These are phyloP conservation scores for Albula glossodonta DNA, from an alignment of 2,113 vertebrate genomes.

Conservation along the genomic window DNA sequence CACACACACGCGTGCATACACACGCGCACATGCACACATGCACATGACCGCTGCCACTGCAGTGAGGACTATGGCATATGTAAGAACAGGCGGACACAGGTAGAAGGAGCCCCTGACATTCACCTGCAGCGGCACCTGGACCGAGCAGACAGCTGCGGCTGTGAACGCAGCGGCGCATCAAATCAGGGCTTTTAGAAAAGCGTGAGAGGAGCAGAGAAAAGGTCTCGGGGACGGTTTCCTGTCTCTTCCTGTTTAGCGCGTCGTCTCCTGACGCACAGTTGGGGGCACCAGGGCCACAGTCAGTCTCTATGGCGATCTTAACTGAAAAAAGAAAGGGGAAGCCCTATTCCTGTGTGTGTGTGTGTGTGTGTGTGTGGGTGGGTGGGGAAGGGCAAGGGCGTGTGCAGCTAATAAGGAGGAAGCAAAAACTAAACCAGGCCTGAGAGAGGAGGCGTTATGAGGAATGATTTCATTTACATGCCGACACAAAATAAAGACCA, in stretches of 20 bases:
- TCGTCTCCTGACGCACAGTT: not conserved
- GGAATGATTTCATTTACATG: not conserved
- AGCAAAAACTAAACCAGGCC: not conserved
- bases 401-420: not conserved
- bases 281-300: not conserved
- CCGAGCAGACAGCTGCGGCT: not conserved
- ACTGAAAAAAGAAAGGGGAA: not conserved
- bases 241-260: not conserved
- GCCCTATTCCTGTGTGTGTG: too few species aligned
- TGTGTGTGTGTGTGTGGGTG: too few species aligned
- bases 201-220: not conserved
- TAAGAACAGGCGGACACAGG: not conserved
- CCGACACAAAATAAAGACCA: not conserved
- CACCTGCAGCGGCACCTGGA: not conserved
- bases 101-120: constrained; percentile 1
- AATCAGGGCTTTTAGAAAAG: not conserved
- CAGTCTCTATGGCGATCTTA: not conserved
- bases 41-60: not conserved
- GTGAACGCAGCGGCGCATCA: not conserved
- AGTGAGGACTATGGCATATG: not conserved
- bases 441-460: not conserved
- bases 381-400: not conserved
- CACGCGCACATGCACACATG: not conserved
- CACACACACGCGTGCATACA: not conserved
- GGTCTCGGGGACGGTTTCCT: not conserved